Percentiles rank a stretch among this genome's conserved stretches.
Conservation (phyloP, 2,888 invertebrate genomes). For the Hemistola chrysoprasaria region DNA sequence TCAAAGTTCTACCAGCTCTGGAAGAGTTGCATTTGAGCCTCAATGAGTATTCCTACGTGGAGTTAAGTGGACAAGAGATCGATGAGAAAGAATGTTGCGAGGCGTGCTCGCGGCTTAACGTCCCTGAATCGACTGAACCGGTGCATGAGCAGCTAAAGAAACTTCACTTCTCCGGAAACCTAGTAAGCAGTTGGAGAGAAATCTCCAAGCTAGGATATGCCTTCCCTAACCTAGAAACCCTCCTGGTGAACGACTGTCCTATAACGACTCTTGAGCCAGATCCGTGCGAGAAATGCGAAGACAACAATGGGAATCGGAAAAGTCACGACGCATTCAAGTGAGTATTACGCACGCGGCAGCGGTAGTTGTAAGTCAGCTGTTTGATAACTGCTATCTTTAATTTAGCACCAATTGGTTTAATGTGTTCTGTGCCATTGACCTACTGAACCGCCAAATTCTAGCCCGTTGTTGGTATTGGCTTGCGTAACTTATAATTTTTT, state of each 20-base stretch:
- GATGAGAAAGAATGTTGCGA: conserved; percentile 66
- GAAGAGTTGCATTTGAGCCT: conserved; percentile 96
- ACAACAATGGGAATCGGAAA: conserved; percentile 73
- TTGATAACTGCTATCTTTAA: conserved; percentile 26
- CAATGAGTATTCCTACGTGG: conserved; percentile 92
- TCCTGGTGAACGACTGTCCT: conserved; percentile 94
- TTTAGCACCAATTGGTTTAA: conserved; percentile 36
- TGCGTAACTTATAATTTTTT: conserved; percentile 27
- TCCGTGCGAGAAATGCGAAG: conserved; percentile 80
- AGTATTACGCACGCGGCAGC: conserved; percentile 41
- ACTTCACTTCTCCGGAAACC: conserved; percentile 94
- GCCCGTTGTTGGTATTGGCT: conserved; percentile 28
- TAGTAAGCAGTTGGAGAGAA: conserved; percentile 91
- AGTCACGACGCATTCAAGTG: conserved; percentile 84
- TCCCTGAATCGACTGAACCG: conserved; percentile 55
- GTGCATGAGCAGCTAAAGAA: conserved; percentile 88
- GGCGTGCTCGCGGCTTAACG: conserved; percentile 63
- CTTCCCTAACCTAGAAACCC: conserved; percentile 92
- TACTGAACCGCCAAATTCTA: conserved; percentile 52
- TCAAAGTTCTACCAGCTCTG: conserved; percentile 89
- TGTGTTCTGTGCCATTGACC: conserved; percentile 58
- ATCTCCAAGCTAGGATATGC: conserved; percentile 91
- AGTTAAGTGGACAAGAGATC: conserved; percentile 79
- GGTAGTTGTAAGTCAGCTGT: conserved; percentile 16
- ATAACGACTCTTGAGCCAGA: conserved; percentile 84